Evolutionary conservation across 2,888 invertebrate species (phyloP).

Genomic region (Apeira syringaria): DNA sequence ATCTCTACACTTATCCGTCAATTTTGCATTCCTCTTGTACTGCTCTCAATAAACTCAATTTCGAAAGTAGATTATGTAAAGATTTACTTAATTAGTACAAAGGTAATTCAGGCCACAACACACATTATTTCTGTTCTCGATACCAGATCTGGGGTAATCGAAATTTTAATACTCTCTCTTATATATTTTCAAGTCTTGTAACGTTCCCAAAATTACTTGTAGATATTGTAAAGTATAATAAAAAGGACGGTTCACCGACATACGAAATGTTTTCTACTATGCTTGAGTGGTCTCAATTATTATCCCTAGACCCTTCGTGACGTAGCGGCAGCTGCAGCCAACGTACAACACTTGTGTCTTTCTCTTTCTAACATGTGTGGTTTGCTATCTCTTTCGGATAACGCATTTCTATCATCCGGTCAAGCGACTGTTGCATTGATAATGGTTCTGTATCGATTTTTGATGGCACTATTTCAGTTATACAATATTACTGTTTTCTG

Average conservation of each 20-base stretch:
- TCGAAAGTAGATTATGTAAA: conserved; percentile 3
- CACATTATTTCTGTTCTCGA: conserved; percentile 18
- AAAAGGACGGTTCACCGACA: conserved; percentile 41
- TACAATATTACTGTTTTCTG: conserved; percentile 14
- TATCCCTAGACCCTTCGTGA: conserved; percentile 72
- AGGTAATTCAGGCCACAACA: conserved; percentile 11
- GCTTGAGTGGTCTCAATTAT: conserved; percentile 70
- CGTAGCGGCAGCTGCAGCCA: conserved; percentile 79
- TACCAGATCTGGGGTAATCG: conserved; percentile 28
- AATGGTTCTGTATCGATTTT: conserved; percentile 64
- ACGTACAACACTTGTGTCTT: conserved; percentile 59
- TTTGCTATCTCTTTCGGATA: conserved; percentile 49
- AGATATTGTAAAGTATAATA: conserved; percentile 24
- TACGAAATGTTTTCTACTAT: conserved; percentile 56
- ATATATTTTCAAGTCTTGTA: conserved; percentile 1
- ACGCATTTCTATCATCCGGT: conserved; percentile 70
- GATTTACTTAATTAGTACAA: conserved; percentile 4
- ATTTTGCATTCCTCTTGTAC: too few relatives aligned
- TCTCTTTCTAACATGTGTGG: conserved; percentile 52
- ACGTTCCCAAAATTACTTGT: conserved; percentile 9
- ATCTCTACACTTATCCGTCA: too few relatives aligned
- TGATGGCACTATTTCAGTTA: conserved; percentile 32
- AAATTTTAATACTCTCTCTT: conserved; percentile 10
- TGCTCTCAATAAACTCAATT: background rate
- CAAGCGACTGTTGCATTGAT: conserved; percentile 56